Conservation (phyloP, 1,140 invertebrate species). For the Philotrypesis tridentata region DNA sequence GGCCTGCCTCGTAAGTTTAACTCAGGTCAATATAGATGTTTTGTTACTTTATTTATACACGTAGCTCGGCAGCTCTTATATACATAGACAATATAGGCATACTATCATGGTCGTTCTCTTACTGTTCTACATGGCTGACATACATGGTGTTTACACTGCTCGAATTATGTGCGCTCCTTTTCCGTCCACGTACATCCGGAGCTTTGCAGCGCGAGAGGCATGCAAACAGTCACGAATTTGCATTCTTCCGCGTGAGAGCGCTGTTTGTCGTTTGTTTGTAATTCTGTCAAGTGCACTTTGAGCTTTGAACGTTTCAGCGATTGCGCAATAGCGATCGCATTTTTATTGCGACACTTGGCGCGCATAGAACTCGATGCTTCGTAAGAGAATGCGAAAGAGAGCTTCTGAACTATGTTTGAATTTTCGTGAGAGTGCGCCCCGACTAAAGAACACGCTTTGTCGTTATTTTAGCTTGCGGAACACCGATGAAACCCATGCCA, state of each 20-base stretch:
- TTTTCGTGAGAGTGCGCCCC: not conserved
- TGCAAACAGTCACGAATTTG: not conserved
- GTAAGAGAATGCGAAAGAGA: conserved; percentile 58
- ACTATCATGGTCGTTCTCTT: not conserved
- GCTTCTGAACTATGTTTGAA: conserved; percentile 64
- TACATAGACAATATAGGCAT: not conserved
- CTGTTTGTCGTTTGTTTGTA: not conserved
- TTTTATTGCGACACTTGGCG: not conserved
- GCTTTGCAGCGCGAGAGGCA: not conserved
- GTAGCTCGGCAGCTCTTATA: conserved; percentile 65
- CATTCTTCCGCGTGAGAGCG: not conserved
- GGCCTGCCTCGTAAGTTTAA: conserved; percentile 85
- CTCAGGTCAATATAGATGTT: conserved; percentile 74
- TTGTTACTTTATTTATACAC: conserved; percentile 69
- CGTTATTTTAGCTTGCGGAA: conserved; percentile 78
- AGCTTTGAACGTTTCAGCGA: no score
- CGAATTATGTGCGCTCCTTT: conserved; percentile 10
- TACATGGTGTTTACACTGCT: not conserved
- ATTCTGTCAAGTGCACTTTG: not conserved
- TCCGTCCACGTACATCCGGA: not conserved
- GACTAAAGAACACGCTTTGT: conserved; percentile 3
- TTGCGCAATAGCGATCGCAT: no score
- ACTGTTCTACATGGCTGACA: not conserved
- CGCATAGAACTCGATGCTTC: not conserved
- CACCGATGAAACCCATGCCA: conserved; percentile 84